Evolutionary conservation across 2,888 invertebrate species (phyloP).

Genomic region (Polydrusus tereticollis): DNA sequence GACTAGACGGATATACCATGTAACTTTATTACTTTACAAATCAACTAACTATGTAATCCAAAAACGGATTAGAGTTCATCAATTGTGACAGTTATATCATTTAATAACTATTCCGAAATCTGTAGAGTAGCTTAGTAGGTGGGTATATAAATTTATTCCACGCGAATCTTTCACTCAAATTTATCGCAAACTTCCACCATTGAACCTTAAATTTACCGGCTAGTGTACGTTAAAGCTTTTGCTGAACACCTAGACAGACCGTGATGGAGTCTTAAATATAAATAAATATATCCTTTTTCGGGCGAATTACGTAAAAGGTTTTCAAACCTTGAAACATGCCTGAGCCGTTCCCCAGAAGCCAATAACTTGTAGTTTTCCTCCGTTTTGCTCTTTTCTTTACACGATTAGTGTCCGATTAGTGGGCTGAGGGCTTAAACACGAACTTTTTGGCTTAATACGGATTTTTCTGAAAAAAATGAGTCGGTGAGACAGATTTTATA

Average conservation of each 20-base stretch:
- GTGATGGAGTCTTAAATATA: background rate
- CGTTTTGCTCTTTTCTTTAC: constrained; percentile 29
- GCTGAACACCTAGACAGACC: background rate
- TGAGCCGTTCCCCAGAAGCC: constrained; percentile 24
- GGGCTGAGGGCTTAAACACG: constrained; percentile 31
- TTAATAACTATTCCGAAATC: background rate
- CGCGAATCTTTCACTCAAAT: too few species aligned
- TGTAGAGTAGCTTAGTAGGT: background rate
- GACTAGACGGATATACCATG: background rate
- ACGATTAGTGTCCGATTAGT: constrained; percentile 43
- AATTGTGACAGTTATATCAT: background rate
- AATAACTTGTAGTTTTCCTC: constrained; percentile 35
- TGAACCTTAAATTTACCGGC: too few species aligned
- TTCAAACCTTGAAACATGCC: constrained; percentile 23
- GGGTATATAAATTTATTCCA: too few species aligned
- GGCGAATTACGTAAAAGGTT: constrained; percentile 16
- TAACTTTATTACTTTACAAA: background rate
- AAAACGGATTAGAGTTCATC: background rate
- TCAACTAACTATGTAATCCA: background rate
- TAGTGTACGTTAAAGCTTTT: background rate
- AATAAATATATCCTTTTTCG: constrained; percentile 1
- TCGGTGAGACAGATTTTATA: background rate
- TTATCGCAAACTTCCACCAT: too few species aligned
- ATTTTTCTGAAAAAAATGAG: constrained; percentile 25
- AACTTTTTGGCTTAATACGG: constrained; percentile 19